Evolutionary conservation across 2,797 vertebrate genomes (phyloP), one percentile per base, ranked within the genome.

Genomic region (Sparus aurata): DNA sequence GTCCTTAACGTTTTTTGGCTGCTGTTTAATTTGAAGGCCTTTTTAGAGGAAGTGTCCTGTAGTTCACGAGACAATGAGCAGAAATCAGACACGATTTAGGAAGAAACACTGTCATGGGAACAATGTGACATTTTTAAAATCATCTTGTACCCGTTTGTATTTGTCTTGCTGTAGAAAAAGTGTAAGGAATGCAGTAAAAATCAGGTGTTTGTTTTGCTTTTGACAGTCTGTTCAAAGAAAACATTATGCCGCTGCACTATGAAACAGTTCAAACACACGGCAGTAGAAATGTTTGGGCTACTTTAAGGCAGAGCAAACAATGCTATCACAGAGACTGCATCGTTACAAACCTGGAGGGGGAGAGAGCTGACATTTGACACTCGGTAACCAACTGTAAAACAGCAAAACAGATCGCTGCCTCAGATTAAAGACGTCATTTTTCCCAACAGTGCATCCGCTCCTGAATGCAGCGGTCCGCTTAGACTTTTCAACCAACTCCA

Each of bases 331-430:
- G 10, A 50, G n/a, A 17, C 34, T 41, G 57, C 47, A 13, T 49
- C 22, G 45, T 73, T 68, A 72, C 7, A 57, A 75, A 55, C 53
- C 38, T 27, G 20, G 15, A 52, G 6, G 54, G 57, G 61, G 38
- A 50, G 15, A 52, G 25, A 38, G 45, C n/a, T 78, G 72, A 73
- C 82, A 75, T 55, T 58, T 79, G 75, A 85, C 57, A 67, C 67
- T 53, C 54, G 16, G 76, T 47, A 59, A 69, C 66, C n/a, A 2
- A 22, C 58, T 70, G 63, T 69, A 43, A 85, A 84, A 69, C 67
- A 69, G 23, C 34, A 65, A 73, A 75, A 65, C 45, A 62, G 34
- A 69, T 3, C 20, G 38, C 68, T 53, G 13, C 25, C 22, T 43
- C 50, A 69, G 11, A 43, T 34, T 60, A 55, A 22, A 10, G 16